Base-by-base conservation (phyloP, 2,797 vertebrate genomes). In the Darevskia mixta region DNA sequence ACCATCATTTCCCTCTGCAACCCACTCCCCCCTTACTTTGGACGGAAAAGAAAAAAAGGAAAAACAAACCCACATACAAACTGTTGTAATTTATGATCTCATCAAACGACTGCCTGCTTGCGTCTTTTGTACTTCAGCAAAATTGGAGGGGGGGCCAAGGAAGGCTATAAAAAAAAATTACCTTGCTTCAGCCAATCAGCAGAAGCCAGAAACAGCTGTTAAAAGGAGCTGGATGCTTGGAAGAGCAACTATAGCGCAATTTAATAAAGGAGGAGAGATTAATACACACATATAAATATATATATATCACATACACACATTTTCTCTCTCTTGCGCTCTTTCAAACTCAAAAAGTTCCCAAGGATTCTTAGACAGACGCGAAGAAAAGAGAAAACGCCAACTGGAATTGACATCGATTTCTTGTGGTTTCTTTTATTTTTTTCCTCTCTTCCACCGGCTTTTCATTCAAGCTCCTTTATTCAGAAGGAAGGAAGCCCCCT, bases 141-240 rank as follows among this genome's bases (percentile, higher is more conserved):
- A 27, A 45, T 27, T 58, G 32, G 72, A 9, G 3, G 15, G 41
- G n/a, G 58, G 71, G 29, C 27, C 17, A 3, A 10, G 41, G 61
- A 18, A 41, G 25, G 69, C 41, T 72, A 10, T 55, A 45, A 82
- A 45, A 71, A 83, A 83, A 38, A 8, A 8, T 5, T 58, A 15
- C 29, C 18, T 64, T 32, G 0, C 20, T 43, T 4, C 86, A 90
- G 78, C 92, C 92, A 91, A 92, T 91, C 83, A 41, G 15, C 35
- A 0, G 58, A 17, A 38, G 41, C n/a, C 27, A 83, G 35, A 82
- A 25, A 43, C 84, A 85, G 45, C 73, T 85, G 58, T 77, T 77
- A 43, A n/a, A 85, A 66, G 73, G 66, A 75, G 58, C 11, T 11
- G 20, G 5, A 29, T n/a, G 8, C 81, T 82, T 45, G 71, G 66